phyloP scores from a whole-genome alignment of 2,888 invertebrate genomes.

The Smittia sp. region DNA sequence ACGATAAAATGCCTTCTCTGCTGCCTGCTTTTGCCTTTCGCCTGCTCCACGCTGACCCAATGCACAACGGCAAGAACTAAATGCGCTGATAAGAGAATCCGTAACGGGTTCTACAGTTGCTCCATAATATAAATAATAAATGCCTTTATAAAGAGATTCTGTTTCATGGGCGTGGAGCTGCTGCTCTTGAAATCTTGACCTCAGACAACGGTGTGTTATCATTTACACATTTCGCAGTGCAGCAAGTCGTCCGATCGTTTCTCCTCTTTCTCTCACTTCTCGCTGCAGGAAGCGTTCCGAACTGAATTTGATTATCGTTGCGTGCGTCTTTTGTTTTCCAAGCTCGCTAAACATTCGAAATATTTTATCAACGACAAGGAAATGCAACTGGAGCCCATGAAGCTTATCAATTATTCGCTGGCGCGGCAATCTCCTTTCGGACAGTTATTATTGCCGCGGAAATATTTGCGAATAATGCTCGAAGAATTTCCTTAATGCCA shows the following conservation, averaged over 20 bases:
- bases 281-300: not conserved
- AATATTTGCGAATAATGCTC: not conserved
- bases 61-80: conserved; percentile 10
- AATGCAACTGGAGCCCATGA: not conserved
- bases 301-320: conserved; percentile 7
- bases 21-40: not conserved
- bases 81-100: conserved; percentile 34
- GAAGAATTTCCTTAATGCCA: not conserved
- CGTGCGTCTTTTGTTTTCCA: conserved; percentile 1
- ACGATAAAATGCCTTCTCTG: conserved; percentile 20
- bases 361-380: too few relatives aligned
- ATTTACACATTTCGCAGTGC: conserved; percentile 18
- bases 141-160: conserved; percentile 25
- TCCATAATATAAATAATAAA: conserved; percentile 20
- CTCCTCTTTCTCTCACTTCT: not conserved
- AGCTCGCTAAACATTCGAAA: too few relatives aligned
- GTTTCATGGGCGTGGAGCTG: conserved; percentile 31
- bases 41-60: not conserved
- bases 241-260: not conserved
- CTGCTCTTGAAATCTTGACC: conserved; percentile 26
- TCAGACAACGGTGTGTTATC: conserved; percentile 26
- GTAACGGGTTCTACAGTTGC: conserved; percentile 38
- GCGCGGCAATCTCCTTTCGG: not conserved
- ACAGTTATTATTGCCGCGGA: conserved; percentile 5
- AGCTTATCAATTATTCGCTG: not conserved